phyloP scores from a whole-genome alignment of 2,113 vertebrate genomes.

The Eurystomus gularis region DNA sequence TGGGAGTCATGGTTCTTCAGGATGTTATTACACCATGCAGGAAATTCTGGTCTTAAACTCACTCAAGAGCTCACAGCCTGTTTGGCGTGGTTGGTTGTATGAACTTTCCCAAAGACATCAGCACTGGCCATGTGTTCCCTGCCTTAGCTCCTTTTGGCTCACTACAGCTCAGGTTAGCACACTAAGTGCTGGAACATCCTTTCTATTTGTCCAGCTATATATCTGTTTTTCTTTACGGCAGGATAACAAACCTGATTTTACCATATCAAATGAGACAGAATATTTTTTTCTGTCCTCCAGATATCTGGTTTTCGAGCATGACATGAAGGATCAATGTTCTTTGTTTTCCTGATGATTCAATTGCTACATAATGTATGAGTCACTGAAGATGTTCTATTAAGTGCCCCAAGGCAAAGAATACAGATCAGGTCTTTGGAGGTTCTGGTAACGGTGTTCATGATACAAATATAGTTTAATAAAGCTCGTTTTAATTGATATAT shows the following conservation, averaged over 20 bases:
- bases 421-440: neutral
- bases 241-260: neutral
- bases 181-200: neutral
- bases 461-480: slow-evolving; percentile 35
- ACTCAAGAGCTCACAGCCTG: neutral
- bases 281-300: neutral
- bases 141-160: neutral
- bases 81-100: neutral
- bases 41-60: neutral
- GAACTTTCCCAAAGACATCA: neutral
- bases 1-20: neutral
- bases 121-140: neutral
- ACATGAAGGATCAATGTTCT: slow-evolving; percentile 20
- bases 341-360: slow-evolving; percentile 35
- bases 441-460: neutral
- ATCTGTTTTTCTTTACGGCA: neutral
- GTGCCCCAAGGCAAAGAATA: neutral
- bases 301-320: neutral
- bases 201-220: rapidly evolving
- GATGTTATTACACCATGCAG: neutral
- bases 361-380: slow-evolving; percentile 41
- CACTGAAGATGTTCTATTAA: slow-evolving; percentile 15
- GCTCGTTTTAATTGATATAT: slow-evolving; percentile 47
- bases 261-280: neutral
- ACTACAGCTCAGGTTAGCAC: neutral